Evolutionary conservation across 2,888 invertebrate species (phyloP).

Genomic region (Parnassius glacialis): DNA sequence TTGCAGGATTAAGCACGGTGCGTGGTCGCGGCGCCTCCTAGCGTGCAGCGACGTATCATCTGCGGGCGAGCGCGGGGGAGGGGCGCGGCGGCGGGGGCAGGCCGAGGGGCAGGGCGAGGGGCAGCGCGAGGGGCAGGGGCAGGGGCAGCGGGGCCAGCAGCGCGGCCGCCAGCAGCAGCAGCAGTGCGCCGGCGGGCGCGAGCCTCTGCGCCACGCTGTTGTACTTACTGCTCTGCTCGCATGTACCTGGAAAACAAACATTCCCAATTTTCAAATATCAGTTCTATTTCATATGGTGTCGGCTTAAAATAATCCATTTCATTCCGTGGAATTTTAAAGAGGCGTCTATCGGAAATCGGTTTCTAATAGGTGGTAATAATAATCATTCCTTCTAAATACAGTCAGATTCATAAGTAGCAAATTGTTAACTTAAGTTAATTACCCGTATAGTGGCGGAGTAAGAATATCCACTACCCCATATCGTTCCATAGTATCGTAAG

Average conservation of each 20-base stretch:
- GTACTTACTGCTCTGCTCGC: slow-evolving; percentile 75
- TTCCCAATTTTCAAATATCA: too few relatives aligned
- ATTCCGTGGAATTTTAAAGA: too few relatives aligned
- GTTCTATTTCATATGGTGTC: too few relatives aligned
- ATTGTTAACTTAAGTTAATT: too few relatives aligned
- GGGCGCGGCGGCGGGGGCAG: neutral
- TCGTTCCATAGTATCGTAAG: too few relatives aligned
- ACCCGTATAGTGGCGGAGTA: too few relatives aligned
- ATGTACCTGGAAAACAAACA: slow-evolving; percentile 58
- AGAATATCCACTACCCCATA: too few relatives aligned
- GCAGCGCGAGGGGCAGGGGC: slow-evolving; percentile 20
- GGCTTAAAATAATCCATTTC: too few relatives aligned
- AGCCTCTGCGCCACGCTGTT: slow-evolving; percentile 53
- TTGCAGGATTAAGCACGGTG: neutral
- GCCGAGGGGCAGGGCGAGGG: slow-evolving; percentile 15
- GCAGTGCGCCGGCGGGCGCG: slow-evolving; percentile 35
- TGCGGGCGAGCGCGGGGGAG: slow-evolving; percentile 30
- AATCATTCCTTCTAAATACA: too few relatives aligned
- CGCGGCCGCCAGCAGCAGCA: slow-evolving; percentile 34
- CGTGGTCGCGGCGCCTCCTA: slow-evolving; percentile 1
- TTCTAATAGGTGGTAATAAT: too few relatives aligned
- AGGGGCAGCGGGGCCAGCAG: slow-evolving; percentile 45
- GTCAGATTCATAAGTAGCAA: too few relatives aligned
- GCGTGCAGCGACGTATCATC: slow-evolving; percentile 29
- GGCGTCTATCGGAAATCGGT: too few relatives aligned